Conservation (phyloP, 2,888 invertebrate genomes). For the Eupithecia pulchellata region DNA sequence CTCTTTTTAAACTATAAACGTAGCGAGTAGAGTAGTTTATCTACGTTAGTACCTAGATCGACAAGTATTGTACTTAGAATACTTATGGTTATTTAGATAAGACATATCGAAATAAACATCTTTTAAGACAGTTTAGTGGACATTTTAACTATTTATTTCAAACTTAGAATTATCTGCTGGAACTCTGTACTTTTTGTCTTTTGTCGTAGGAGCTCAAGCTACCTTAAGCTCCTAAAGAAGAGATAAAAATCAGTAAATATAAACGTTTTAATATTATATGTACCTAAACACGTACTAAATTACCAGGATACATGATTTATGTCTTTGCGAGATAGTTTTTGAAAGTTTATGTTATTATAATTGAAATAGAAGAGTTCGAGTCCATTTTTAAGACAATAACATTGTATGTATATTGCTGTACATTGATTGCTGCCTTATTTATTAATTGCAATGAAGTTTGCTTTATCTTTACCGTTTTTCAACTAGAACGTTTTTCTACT, state of each 20-base stretch:
- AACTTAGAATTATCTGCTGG: neutral
- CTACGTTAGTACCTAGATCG: no score
- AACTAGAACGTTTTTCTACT: no score
- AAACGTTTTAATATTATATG: no score
- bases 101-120: constrained; percentile 28
- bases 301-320: neutral
- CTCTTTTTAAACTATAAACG: constrained; percentile 39
- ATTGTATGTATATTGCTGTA: constrained; percentile 20
- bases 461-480: neutral
- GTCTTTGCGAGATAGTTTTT: neutral
- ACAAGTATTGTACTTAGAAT: constrained; percentile 45
- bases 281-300: neutral
- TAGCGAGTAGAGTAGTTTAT: constrained; percentile 40
- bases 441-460: neutral
- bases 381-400: constrained; percentile 30
- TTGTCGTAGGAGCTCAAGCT: neutral
- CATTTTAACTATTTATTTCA: constrained; percentile 2
- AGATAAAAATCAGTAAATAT: no score
- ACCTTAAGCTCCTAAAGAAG: no score
- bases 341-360: neutral
- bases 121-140: neutral
- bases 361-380: neutral
- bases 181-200: neutral
- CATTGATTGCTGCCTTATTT: constrained; percentile 16
- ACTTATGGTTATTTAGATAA: constrained; percentile 36